These are phyloP conservation scores for Drosophila tanythrix DNA, from an alignment of 2,888 invertebrate genomes.

Conservation along the genomic window DNA sequence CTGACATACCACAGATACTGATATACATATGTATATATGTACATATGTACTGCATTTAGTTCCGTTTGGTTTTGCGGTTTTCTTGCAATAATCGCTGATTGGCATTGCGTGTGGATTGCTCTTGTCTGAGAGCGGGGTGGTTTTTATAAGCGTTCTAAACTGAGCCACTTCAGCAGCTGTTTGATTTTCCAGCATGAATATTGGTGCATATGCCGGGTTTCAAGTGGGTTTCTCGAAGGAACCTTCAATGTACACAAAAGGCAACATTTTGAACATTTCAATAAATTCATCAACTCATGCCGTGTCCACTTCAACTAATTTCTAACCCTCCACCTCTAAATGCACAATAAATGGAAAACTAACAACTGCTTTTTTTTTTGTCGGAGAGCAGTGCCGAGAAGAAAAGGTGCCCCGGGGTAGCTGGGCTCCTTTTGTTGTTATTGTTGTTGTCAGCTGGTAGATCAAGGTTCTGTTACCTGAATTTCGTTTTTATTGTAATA, in stretches of 20 bases:
- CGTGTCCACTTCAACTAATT: constrained; percentile 74
- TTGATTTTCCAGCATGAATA: constrained; percentile 64
- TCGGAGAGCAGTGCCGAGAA: constrained; percentile 22
- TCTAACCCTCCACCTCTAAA: constrained; percentile 51
- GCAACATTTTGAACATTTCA: constrained; percentile 62
- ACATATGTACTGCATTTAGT: not conserved
- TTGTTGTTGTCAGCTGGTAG: constrained; percentile 63
- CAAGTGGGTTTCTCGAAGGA: constrained; percentile 30
- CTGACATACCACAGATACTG: constrained; percentile 43
- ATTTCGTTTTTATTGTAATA: constrained; percentile 61
- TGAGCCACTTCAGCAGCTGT: constrained; percentile 65
- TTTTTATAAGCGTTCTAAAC: constrained; percentile 15
- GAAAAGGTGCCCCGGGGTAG: constrained; percentile 33
- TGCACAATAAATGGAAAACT: constrained; percentile 76
- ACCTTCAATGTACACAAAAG: constrained; percentile 36
- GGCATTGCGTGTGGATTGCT: constrained; percentile 37
- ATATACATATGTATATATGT: not conserved
- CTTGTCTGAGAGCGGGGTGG: constrained; percentile 31
- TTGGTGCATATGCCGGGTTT: constrained; percentile 64
- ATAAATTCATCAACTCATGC: constrained; percentile 74
- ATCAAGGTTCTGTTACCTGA: constrained; percentile 56
- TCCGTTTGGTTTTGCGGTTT: constrained; percentile 33
- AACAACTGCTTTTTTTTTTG: constrained; percentile 68
- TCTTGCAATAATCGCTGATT: constrained; percentile 29
- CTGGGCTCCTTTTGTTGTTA: constrained; percentile 42